Conservation (phyloP, 2,797 vertebrate species). For the Epinephelus malabaricus region DNA sequence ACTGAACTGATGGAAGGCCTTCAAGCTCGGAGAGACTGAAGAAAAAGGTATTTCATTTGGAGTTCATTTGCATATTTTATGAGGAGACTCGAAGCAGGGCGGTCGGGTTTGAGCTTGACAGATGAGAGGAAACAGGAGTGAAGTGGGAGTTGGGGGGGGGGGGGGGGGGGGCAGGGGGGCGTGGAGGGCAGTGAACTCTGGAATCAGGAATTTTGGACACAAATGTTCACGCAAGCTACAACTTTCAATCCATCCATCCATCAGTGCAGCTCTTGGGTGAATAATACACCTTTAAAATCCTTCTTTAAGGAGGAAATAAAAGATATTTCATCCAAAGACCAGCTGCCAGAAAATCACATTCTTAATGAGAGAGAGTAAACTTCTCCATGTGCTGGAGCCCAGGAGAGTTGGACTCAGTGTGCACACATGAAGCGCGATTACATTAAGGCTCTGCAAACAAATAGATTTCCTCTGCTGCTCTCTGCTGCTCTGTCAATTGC, state of each 20-base stretch:
- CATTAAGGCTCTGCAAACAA: conserved; percentile 85
- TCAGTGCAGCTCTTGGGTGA: not conserved
- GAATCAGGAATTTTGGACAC: not conserved
- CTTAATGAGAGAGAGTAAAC: conserved; percentile 81
- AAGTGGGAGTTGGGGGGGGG: not conserved
- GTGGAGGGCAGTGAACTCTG: not conserved
- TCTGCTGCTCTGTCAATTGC: conserved; percentile 86
- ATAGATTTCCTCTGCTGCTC: conserved; percentile 87
- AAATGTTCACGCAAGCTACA: not conserved
- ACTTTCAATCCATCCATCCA: conserved; percentile 5
- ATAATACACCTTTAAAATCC: conserved; percentile 52
- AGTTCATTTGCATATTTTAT: conserved; percentile 79
- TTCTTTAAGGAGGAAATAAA: conserved; percentile 59
- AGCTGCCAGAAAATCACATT: conserved; percentile 77
- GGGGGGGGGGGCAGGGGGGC: not conserved
- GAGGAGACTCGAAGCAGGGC: conserved; percentile 67
- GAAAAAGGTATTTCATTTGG: conserved; percentile 77
- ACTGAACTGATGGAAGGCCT: conserved; percentile 68
- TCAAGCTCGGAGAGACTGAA: conserved; percentile 61
- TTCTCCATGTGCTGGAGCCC: conserved; percentile 84
- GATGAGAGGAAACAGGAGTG: conserved; percentile 38
- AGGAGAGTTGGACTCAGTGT: conserved; percentile 91
- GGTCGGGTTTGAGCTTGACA: conserved; percentile 48
- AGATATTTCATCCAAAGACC: conserved; percentile 66
- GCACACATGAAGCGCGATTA: conserved; percentile 90